These are phyloP conservation scores for Parnassius glacialis DNA, from an alignment of 2,888 invertebrate species.

Conservation along the genomic window DNA sequence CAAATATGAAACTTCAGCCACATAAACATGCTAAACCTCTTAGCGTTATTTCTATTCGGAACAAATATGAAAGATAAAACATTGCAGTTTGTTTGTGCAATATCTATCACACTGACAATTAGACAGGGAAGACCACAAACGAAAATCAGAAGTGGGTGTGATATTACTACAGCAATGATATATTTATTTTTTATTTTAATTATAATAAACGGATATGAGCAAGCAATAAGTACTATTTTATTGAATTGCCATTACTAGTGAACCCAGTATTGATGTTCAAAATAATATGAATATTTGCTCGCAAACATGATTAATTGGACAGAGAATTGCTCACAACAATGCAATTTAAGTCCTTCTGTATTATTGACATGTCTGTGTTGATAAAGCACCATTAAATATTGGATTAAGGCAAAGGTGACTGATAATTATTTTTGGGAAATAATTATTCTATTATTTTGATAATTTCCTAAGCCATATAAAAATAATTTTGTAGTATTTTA, in stretches of 20 bases:
- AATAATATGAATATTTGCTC: too few species aligned
- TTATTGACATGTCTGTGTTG: neutral
- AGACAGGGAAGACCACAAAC: neutral
- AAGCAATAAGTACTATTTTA: too few species aligned
- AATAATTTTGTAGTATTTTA: neutral
- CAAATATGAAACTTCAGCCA: neutral
- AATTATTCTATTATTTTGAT: too few species aligned
- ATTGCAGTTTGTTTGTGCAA: neutral
- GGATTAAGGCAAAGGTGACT: neutral
- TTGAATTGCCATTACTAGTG: too few species aligned
- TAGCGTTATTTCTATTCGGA: neutral
- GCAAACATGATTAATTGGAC: too few species aligned
- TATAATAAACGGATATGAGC: too few species aligned
- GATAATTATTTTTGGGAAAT: too few species aligned
- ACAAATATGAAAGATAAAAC: neutral
- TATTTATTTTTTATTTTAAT: too few species aligned
- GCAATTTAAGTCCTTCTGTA: neutral
- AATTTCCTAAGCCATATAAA: neutral
- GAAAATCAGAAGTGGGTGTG: neutral
- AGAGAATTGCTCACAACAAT: too few species aligned
- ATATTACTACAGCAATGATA: too few species aligned
- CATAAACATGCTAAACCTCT: too few species aligned
- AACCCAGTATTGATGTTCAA: too few species aligned
- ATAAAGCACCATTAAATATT: conserved; percentile 11
- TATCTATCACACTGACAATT: neutral